Evolutionary conservation across 2,113 vertebrate genomes (phyloP), one percentile per base, ranked within the genome.

Genomic region (Nyctereutes procyonoides): DNA sequence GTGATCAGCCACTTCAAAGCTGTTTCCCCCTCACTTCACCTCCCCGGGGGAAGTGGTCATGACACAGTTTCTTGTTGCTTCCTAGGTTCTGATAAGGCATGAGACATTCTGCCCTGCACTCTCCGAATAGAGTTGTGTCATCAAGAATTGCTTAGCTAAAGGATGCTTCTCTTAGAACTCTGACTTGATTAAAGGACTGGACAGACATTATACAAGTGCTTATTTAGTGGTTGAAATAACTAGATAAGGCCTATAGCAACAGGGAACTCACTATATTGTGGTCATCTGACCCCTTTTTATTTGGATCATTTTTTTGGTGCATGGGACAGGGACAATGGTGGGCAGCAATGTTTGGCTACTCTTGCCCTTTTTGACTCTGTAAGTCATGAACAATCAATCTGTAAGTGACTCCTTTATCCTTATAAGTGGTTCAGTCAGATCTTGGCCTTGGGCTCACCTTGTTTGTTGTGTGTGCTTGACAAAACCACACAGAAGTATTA

Each of bases 201-300:
- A 24, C 74, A 86, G 86, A 87, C 60, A 77, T 96, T 97, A 95
- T 80, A 95, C 94, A 96, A 92, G 60, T 95, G 87, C 98, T 98
- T 97, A 67, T 97, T 97, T 98, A 2, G 16, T 97, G 97, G 97
- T 98, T 96, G 97, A 96, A 98, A 98, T 97, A 98, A 98, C 22
- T 56, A 26, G 15, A 51, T 10, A 16, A 14, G 20, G 3, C 83
- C 14, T 13, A 17, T 3, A 53, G 38, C 2, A 22, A 9, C 12
- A 8, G 9, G 14, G 7, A 58, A 62, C 8, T 0, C 0, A 15
- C 0, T 8, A 24, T 9, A 3, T 0, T 4, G 28, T 35, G 12
- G 12, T n/a, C 56, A 77, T 48, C 63, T 58, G 28, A 3, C 19
- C 19, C 67, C 8, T 0, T 19, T 35, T 93, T 69, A 43, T 74